Percentiles rank a stretch among this genome's conserved stretches.
These are phyloP conservation scores for Paramisgurnus dabryanus DNA, from an alignment of 2,113 vertebrate genomes.

Conservation along the genomic window DNA sequence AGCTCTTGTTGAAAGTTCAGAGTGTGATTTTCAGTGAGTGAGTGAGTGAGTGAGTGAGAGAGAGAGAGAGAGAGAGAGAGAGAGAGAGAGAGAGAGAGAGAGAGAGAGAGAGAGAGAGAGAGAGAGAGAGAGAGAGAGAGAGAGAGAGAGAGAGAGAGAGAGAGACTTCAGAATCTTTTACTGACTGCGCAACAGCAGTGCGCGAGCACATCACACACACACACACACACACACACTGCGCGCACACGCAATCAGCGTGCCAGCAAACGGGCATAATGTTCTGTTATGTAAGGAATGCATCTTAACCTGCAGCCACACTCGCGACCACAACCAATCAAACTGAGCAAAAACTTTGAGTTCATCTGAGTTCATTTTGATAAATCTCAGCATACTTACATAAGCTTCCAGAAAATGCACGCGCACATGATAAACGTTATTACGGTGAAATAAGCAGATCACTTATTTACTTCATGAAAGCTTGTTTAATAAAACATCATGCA, in stretches of 20 bases:
- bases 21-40: not conserved
- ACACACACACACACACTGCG: not conserved
- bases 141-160: conserved; percentile 1
- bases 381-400: not conserved
- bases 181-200: conserved; percentile 22
- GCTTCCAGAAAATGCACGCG: not conserved
- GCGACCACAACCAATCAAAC: not conserved
- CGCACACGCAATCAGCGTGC: not conserved
- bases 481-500: conserved; percentile 37
- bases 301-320: not conserved
- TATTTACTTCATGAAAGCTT: conserved; percentile 23
- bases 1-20: not conserved
- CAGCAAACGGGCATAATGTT: conserved; percentile 11
- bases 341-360: not conserved
- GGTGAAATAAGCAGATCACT: not conserved
- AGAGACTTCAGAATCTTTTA: not conserved
- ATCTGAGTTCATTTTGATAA: not conserved
- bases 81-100: conserved; percentile 5
- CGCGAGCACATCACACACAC: no score
- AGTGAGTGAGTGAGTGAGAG: not conserved
- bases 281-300: not conserved
- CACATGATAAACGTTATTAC: not conserved
- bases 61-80: conserved; percentile 1
- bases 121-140: conserved; percentile 1
- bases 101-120: conserved; percentile 4